A percentile compares a stretch with the other conserved stretches of the same genome.
Evolutionary conservation across 2,888 invertebrate species (phyloP).

Genomic region (Mycogona germanica): DNA sequence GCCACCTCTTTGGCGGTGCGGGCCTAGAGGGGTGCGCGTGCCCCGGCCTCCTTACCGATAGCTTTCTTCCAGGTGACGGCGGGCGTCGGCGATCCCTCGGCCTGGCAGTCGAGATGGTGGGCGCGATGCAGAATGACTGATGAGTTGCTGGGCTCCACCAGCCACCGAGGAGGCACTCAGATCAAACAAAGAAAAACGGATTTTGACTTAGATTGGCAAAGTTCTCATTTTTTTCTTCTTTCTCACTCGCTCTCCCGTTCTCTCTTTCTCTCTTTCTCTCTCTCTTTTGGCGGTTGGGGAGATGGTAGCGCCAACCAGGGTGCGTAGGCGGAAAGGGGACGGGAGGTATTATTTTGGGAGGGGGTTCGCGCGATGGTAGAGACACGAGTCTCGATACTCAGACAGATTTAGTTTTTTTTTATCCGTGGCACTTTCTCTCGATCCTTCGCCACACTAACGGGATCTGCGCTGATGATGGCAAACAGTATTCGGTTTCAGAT

Average conservation of each 20-base stretch:
- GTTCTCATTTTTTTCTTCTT: conserved; percentile 2
- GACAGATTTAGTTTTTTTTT: no score
- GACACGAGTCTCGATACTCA: no score
- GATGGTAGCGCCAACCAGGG: no score
- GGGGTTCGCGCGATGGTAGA: no score
- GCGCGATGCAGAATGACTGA: conserved; percentile 25
- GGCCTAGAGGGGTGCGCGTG: no score
- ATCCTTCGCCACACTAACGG: no score
- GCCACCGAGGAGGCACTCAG: conserved; percentile 27
- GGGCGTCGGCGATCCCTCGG: conserved; percentile 20
- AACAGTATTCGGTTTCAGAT: no score
- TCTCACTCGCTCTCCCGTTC: not conserved
- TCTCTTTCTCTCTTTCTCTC: not conserved
- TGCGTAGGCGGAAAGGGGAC: no score
- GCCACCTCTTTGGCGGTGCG: no score
- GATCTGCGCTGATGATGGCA: no score
- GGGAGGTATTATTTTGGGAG: no score
- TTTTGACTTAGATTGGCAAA: conserved; percentile 10
- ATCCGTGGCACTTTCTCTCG: no score
- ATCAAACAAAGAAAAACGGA: conserved; percentile 16
- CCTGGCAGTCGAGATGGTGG: conserved; percentile 20
- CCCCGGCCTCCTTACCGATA: conserved; percentile 15
- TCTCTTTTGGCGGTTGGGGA: not conserved
- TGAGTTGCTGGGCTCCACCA: conserved; percentile 26
- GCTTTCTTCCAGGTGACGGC: conserved; percentile 21